A percentile compares a stretch with the other conserved stretches of the same genome.
Evolutionary conservation across 2,888 invertebrate genomes (phyloP).

Genomic region (Caenorhabditis sinica): DNA sequence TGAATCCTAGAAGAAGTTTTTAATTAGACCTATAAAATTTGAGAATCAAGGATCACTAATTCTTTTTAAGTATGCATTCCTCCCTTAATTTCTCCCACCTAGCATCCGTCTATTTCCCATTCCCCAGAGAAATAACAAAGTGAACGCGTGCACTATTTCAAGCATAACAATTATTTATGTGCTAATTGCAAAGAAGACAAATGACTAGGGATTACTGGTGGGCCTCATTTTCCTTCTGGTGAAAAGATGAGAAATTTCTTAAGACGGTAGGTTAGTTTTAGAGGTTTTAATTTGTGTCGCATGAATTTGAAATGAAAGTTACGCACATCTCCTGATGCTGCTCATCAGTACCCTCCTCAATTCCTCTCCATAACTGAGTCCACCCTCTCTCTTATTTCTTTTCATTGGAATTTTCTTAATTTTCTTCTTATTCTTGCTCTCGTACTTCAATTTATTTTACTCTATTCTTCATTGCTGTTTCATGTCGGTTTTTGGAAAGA

Average conservation of each 20-base stretch:
- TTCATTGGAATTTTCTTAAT: slow-evolving; percentile 19
- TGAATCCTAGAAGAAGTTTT: background rate
- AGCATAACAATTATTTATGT: slow-evolving; percentile 26
- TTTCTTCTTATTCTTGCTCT: slow-evolving; percentile 39
- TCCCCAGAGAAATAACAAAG: background rate
- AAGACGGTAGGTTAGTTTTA: slow-evolving; percentile 29
- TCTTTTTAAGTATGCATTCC: background rate
- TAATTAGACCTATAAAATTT: too few species aligned
- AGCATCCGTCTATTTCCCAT: background rate
- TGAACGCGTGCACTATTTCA: slow-evolving; percentile 30
- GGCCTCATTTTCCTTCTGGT: too few species aligned
- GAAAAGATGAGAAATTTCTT: slow-evolving; percentile 16
- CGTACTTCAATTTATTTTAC: slow-evolving; percentile 30
- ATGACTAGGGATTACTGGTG: background rate
- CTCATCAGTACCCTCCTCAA: slow-evolving; percentile 29
- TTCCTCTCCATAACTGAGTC: slow-evolving; percentile 50
- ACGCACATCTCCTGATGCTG: slow-evolving; percentile 29
- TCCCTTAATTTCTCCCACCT: background rate
- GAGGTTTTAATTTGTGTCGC: slow-evolving; percentile 44
- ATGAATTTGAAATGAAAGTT: slow-evolving; percentile 57
- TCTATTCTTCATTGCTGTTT: slow-evolving; percentile 41
- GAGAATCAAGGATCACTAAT: too few species aligned
- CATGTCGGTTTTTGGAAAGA: slow-evolving; percentile 14
- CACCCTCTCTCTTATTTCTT: slow-evolving; percentile 37
- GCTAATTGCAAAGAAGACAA: slow-evolving; percentile 41